Evolutionary conservation across 2,888 invertebrate genomes (phyloP).

Genomic region (Epinotia demarniana): DNA sequence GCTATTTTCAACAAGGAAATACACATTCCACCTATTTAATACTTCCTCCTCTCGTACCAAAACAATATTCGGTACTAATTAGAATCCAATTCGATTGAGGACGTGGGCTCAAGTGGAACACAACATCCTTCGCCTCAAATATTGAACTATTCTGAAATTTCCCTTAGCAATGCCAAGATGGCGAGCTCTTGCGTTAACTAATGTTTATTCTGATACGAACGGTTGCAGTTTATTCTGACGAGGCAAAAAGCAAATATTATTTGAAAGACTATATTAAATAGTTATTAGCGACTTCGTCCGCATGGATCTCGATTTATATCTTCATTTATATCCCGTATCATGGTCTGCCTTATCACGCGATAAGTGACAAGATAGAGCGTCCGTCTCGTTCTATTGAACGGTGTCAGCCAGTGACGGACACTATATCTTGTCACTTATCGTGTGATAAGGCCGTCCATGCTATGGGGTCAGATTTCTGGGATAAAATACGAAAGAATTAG

Average conservation of each 20-base stretch:
- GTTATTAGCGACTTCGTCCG: too few relatives aligned
- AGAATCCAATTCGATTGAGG: slow-evolving; percentile 20
- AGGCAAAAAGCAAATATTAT: background rate
- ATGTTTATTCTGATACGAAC: slow-evolving; percentile 3
- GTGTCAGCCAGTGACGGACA: too few relatives aligned
- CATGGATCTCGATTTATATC: too few relatives aligned
- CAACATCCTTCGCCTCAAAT: slow-evolving; percentile 31
- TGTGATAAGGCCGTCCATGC: too few relatives aligned
- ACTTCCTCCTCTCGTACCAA: background rate
- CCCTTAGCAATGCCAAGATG: slow-evolving; percentile 21
- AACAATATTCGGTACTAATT: slow-evolving; percentile 23
- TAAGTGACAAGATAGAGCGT: too few relatives aligned
- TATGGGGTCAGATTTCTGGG: too few relatives aligned
- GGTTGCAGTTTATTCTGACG: background rate
- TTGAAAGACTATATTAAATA: background rate
- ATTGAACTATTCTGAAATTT: slow-evolving; percentile 21
- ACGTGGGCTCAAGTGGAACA: slow-evolving; percentile 23
- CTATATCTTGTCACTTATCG: too few relatives aligned
- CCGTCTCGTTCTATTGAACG: too few relatives aligned
- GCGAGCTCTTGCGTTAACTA: slow-evolving; percentile 8
- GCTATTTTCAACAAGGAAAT: slow-evolving; percentile 8
- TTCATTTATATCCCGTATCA: too few relatives aligned
- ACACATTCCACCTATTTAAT: background rate
- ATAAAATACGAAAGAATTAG: too few relatives aligned
- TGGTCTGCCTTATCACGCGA: too few relatives aligned